Conservation (phyloP, 37 sponge, comb jelly and placozoan species). For the Halichondria panicea region DNA sequence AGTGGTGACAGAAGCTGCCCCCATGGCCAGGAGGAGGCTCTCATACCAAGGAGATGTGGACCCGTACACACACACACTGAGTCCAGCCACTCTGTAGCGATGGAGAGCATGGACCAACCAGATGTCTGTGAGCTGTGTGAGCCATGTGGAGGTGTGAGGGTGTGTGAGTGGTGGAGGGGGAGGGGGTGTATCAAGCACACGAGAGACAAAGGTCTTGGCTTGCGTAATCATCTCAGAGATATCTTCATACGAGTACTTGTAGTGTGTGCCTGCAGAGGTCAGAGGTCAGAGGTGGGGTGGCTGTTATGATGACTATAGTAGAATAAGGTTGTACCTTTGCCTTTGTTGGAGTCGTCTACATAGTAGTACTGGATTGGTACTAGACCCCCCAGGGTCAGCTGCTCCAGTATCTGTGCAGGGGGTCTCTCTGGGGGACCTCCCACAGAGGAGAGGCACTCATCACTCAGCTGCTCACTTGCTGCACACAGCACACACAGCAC, state of each 20-base stretch:
- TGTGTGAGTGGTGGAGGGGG: constrained; percentile 35
- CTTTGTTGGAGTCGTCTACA: constrained; percentile 79
- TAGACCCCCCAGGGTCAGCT: constrained; percentile 18
- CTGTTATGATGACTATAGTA: not conserved
- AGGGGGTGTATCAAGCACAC: not conserved
- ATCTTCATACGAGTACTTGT: constrained; percentile 55
- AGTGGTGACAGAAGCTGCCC: constrained; percentile 56
- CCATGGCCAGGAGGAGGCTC: constrained; percentile 45
- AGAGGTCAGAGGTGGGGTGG: not conserved
- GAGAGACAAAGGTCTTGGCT: constrained; percentile 13
- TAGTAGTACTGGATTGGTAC: constrained; percentile 73
- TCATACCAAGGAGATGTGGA: constrained; percentile 71
- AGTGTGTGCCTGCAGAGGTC: constrained; percentile 67
- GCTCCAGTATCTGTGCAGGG: constrained; percentile 22
- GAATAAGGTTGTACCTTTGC: constrained; percentile 49
- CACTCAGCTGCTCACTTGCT: too few species aligned
- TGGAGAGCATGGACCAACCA: constrained; percentile 74
- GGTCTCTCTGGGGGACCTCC: constrained; percentile 41
- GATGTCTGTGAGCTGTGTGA: constrained; percentile 38
- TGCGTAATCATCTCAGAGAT: constrained; percentile 33
- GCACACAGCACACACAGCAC: too few species aligned
- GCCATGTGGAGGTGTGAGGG: constrained; percentile 16
- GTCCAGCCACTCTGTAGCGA: constrained; percentile 27
- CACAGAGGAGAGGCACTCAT: too few species aligned
- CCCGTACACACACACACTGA: constrained; percentile 57